Base-by-base conservation (phyloP, 2,797 vertebrate genomes). In the Catostomus latipinnis region DNA sequence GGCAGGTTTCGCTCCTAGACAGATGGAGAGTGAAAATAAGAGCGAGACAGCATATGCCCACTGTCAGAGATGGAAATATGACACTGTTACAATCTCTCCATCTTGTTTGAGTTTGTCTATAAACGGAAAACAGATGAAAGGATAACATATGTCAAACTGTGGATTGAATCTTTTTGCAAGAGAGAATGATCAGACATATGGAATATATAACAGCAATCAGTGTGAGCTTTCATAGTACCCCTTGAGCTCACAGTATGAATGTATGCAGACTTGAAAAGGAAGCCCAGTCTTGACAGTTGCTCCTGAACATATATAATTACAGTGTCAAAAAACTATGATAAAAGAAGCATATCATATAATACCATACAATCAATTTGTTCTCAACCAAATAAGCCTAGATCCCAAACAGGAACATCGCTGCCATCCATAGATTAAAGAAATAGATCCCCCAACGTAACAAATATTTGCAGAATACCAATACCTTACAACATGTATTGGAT, bases 1-100 rank as follows among this genome's bases (percentile, higher is more conserved):
- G 71, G 96, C 96, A 0, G 96, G 94, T 84, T 98, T 99, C 0
- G 98, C 97, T 90, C 97, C 98, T 97, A 90, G 58, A 91, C 88
- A 73, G 9, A 81, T 0, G 22, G 7, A 56, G 34, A 78, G 34
- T 43, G 4, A 74, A 57, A 74, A 62, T 14, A 71, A 69, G 18
- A 71, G 58, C 46, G 6, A 71, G 78, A 58, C 6, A 48, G 13
- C 6, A 57, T 11, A 80, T 34, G 46, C 57, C 48, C 6, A 11
- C 50, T 18, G 45, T 52, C 50, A 77, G 22, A 73, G 68, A 66
- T 53, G 14, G 69, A 57, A 67, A 76, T 58, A 68, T 6, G 53
- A 70, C 53, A 71, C 53, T 62, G 62, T 10, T 54, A 53, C 69
- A 71, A 68, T 70, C 18, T n/a, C 13, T 65, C 58, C 76, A 76